Conservation (phyloP, 2,888 invertebrate genomes). For the Ypsolopha sequella region DNA sequence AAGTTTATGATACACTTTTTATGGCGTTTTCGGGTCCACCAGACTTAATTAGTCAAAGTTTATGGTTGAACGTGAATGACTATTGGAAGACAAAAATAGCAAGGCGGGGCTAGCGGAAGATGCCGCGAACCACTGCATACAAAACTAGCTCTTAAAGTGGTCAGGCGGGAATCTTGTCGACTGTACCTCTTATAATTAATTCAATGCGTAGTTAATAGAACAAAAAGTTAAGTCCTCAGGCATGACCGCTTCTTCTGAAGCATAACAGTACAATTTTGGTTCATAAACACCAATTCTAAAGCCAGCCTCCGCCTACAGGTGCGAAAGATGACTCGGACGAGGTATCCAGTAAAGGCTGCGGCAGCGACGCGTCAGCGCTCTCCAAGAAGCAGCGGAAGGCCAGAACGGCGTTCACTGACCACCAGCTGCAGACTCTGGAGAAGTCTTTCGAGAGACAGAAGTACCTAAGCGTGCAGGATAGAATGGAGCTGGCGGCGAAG, state of each 20-base stretch:
- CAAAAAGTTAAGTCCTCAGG: not conserved
- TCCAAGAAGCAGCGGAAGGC: constrained; percentile 97
- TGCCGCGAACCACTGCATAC: no score
- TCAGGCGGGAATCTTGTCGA: no score
- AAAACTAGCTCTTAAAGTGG: no score
- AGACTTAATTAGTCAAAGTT: no score
- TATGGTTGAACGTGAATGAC: no score
- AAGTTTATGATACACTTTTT: no score
- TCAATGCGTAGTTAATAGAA: not conserved
- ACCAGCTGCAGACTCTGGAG: constrained; percentile 95
- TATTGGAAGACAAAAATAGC: no score
- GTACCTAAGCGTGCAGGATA: constrained; percentile 96
- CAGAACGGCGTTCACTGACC: constrained; percentile 98
- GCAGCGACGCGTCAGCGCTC: constrained; percentile 60
- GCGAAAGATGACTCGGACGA: constrained; percentile 88
- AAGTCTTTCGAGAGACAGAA: constrained; percentile 98
- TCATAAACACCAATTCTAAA: not conserved
- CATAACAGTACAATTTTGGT: no score
- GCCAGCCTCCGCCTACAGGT: constrained; percentile 64
- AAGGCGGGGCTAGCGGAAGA: no score
- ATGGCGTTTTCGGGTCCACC: no score
- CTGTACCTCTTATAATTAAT: no score
- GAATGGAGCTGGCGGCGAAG: constrained; percentile 98
- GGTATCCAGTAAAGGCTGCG: constrained; percentile 70
- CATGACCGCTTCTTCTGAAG: no score